A percentile compares a stretch with the other conserved stretches of the same genome.
Conservation (phyloP, 2,113 vertebrate species). For the Pangasianodon hypophthalmus region DNA sequence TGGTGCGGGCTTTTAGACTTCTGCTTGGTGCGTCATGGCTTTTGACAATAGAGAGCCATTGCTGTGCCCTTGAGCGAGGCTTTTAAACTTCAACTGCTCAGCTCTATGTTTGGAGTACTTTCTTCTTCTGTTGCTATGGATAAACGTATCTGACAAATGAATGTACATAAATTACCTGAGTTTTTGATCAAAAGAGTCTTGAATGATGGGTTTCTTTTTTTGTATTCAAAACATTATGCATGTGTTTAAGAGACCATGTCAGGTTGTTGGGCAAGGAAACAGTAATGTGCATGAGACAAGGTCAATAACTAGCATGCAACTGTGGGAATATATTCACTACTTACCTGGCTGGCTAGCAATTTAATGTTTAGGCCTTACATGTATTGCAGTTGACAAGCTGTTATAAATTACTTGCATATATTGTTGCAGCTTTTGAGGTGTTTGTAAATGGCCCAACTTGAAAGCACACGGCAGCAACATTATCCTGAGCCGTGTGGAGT, state of each 20-base stretch:
- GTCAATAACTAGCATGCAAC: not conserved
- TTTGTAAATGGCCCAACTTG: not conserved
- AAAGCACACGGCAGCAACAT: not conserved
- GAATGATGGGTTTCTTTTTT: not conserved
- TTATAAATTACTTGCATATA: not conserved
- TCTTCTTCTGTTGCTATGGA: not conserved
- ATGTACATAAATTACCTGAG: not conserved
- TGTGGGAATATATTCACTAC: not conserved
- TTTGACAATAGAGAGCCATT: not conserved
- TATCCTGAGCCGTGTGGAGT: not conserved
- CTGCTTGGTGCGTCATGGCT: not conserved
- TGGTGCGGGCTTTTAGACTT: not conserved
- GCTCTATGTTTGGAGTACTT: not conserved
- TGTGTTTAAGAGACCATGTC: not conserved
- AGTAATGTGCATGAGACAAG: not conserved
- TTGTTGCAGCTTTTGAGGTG: not conserved
- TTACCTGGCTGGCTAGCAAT: not conserved
- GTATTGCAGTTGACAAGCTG: not conserved
- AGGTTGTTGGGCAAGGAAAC: not conserved
- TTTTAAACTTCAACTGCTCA: not conserved
- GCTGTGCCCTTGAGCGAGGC: not conserved
- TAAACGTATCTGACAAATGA: not conserved
- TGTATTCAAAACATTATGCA: not conserved
- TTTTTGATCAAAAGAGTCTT: not conserved
- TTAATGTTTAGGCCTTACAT: not conserved